A percentile compares a stretch with the other conserved stretches of the same genome.
phyloP scores from a whole-genome alignment of 2,888 invertebrate species.

The Fragum whitleyi region DNA sequence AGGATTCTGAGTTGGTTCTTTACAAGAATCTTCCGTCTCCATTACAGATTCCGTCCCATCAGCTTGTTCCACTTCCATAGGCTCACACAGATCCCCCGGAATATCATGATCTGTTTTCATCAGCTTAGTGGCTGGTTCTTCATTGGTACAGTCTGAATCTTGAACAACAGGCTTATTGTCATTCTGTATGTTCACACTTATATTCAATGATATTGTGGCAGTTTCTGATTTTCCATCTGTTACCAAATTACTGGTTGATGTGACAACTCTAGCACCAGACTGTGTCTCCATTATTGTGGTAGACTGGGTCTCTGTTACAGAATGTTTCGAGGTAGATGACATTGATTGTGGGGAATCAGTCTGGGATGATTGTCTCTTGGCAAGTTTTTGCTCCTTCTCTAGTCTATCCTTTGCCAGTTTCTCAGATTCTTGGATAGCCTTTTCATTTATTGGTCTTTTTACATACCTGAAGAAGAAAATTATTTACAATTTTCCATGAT shows the following conservation, averaged over 20 bases:
- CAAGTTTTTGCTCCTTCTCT: slow-evolving; percentile 68
- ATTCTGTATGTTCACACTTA: slow-evolving; percentile 49
- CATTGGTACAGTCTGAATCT: not conserved
- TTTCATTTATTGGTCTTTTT: slow-evolving; percentile 74
- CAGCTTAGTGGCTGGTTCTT: slow-evolving; percentile 44
- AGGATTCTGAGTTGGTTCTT: slow-evolving; percentile 28
- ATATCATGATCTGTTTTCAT: slow-evolving; percentile 39
- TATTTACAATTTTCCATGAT: too few species aligned
- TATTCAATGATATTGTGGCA: slow-evolving; percentile 36
- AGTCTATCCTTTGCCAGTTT: slow-evolving; percentile 77
- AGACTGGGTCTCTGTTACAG: slow-evolving; percentile 7
- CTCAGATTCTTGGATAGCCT: slow-evolving; percentile 69
- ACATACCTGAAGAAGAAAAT: slow-evolving; percentile 11
- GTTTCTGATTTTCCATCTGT: not conserved
- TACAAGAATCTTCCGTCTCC: slow-evolving; percentile 30
- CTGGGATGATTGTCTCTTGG: not conserved
- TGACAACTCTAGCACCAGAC: slow-evolving; percentile 11
- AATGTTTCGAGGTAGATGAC: slow-evolving; percentile 4
- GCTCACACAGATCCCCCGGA: slow-evolving; percentile 48
- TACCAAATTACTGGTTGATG: not conserved
- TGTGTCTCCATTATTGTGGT: slow-evolving; percentile 9
- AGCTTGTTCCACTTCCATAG: slow-evolving; percentile 68
- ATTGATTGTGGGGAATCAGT: not conserved
- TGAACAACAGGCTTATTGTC: slow-evolving; percentile 21
- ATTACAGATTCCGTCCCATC: slow-evolving; percentile 19